Base-by-base conservation (phyloP, 2,113 vertebrate genomes). In the Coturnix japonica region DNA sequence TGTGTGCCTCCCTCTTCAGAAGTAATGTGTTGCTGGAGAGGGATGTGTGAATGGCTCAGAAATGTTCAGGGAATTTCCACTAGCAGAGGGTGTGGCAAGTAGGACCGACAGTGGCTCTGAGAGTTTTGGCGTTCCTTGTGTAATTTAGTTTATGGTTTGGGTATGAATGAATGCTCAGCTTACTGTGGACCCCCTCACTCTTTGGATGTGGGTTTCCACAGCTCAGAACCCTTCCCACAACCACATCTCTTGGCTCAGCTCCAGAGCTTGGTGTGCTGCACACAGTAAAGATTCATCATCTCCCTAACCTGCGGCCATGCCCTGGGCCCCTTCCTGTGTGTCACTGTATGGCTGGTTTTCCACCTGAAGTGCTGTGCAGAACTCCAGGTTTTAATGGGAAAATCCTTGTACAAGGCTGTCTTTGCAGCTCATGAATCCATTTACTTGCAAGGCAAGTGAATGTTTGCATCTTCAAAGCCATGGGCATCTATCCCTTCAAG, bases 1-100 rank as follows among this genome's bases (percentile, higher is more conserved):
- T 83, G 46, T 77, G 78, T 87, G 67, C 72, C 79, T 92, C 57
- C 75, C 78, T 46, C 43, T 85, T 91, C 78, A 93, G 66, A 79
- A 85, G 41, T 75, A 65, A 72, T 54, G 44, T 65, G 71, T 70
- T 79, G 46, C 92, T 96, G 94, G 60, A 87, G 60, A 81, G 46
- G 25, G 86, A 70, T 84, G 44, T 95, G 64, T 85, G 71, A 87
- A 92, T 70, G 56, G 67, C 89, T 89, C 81, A 12, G 11, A 76
- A 93, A 63, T 1, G 7, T 56, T 35, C 66, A 47, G 86, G 89
- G 84, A 80, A 74, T 90, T 87, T 92, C 56, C 75, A 77, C 84
- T 60, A 35, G 54, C 66, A 56, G 33, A 81, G 95, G 75, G 71
- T 71, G 87, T 76, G 79, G 83, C 64, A 59, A 54, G 70, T 64